Percentiles rank a stretch among this genome's conserved stretches.
These are phyloP conservation scores for Cylloceria caligata DNA, from an alignment of 2,888 invertebrate species.

Conservation along the genomic window DNA sequence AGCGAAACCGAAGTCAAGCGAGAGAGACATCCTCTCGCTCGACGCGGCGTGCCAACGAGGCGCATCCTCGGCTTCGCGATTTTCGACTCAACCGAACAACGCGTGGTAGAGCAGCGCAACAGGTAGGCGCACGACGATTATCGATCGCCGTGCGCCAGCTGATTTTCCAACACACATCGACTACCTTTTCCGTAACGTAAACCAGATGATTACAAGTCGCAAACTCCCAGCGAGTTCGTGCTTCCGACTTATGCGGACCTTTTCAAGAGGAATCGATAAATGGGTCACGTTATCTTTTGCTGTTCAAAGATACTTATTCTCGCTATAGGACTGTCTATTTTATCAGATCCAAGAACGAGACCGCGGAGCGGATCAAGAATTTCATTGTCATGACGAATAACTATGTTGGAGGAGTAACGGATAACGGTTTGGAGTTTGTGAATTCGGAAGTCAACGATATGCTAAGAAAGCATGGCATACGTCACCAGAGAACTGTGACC, in stretches of 20 bases:
- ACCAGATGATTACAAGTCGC: slow-evolving; percentile 42
- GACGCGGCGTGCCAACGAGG: too few species aligned
- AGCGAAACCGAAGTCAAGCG: too few species aligned
- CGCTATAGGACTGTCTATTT: slow-evolving; percentile 60
- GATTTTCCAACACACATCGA: too few species aligned
- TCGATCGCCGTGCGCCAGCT: too few species aligned
- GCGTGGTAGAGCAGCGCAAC: too few species aligned
- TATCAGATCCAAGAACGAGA: slow-evolving; percentile 58
- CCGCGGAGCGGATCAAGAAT: slow-evolving; percentile 50
- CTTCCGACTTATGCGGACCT: slow-evolving; percentile 58
- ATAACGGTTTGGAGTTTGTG: background rate
- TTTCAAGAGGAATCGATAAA: slow-evolving; percentile 56
- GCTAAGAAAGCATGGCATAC: too few species aligned
- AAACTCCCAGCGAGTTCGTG: slow-evolving; percentile 40
- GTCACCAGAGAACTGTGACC: too few species aligned
- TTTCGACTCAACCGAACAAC: too few species aligned
- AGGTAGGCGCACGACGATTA: too few species aligned
- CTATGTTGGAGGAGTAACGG: slow-evolving; percentile 18
- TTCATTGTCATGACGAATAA: slow-evolving; percentile 56
- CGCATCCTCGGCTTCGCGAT: too few species aligned
- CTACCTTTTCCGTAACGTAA: slow-evolving; percentile 56
- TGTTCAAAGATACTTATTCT: slow-evolving; percentile 65
- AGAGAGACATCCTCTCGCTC: too few species aligned
- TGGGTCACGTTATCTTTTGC: slow-evolving; percentile 57
- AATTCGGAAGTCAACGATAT: background rate